Evolutionary conservation across 2,888 invertebrate genomes (phyloP).

Genomic region (Tetramorium bicarinatum): DNA sequence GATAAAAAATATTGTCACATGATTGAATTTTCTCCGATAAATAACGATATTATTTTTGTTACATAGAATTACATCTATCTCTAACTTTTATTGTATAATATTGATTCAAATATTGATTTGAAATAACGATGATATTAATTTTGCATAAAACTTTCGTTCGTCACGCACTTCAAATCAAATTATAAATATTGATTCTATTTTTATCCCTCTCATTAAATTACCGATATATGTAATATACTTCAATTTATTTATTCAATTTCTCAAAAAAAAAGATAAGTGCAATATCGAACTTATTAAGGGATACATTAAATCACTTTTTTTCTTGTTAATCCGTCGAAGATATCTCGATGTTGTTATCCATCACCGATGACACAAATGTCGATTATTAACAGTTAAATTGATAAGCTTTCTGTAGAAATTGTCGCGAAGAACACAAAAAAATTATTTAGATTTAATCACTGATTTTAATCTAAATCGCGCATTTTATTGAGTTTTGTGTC

Average conservation of each 20-base stretch:
- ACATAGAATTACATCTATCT: background rate
- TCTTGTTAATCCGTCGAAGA: background rate
- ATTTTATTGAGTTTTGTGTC: background rate
- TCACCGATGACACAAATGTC: slow-evolving; percentile 22
- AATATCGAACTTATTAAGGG: background rate
- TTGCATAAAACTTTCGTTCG: background rate
- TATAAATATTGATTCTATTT: background rate
- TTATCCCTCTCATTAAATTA: background rate
- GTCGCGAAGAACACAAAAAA: background rate
- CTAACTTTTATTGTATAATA: background rate
- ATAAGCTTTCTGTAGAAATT: slow-evolving; percentile 1
- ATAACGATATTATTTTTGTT: background rate
- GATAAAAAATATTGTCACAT: background rate
- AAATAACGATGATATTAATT: background rate
- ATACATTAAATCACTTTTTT: background rate
- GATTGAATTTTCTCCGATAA: background rate
- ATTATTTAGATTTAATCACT: background rate
- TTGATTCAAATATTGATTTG: background rate
- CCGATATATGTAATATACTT: background rate
- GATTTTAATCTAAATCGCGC: background rate
- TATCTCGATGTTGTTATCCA: background rate
- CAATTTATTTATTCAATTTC: slow-evolving; percentile 1
- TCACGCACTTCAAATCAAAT: background rate
- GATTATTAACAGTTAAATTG: slow-evolving; percentile 26
- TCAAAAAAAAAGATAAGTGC: background rate